A percentile compares a stretch with the other conserved stretches of the same genome.
phyloP scores from a whole-genome alignment of 2,113 vertebrate genomes.

The Synodontis membranacea region DNA sequence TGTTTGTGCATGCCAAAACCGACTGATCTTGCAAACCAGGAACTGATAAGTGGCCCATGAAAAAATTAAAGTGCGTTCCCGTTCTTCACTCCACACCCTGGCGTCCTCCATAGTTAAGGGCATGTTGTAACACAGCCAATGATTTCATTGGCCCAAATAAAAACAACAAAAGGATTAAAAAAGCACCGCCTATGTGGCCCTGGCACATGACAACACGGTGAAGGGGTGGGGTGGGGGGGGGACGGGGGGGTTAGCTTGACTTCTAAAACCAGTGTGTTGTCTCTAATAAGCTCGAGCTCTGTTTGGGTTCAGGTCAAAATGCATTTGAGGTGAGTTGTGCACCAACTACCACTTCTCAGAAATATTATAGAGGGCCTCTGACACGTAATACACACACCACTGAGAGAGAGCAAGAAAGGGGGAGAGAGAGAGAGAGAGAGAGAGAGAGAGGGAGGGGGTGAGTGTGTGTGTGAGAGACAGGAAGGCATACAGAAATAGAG shows the following conservation, averaged over 20 bases:
- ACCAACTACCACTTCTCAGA: conserved; percentile 25
- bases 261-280: not conserved
- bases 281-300: not conserved
- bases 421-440: not conserved
- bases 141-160: conserved; percentile 4
- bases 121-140: conserved; percentile 19
- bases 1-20: conserved; percentile 1
- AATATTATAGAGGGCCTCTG: conserved; percentile 36
- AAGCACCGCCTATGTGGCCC: not conserved
- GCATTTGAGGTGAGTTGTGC: not conserved
- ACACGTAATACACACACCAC: conserved; percentile 33
- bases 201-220: not conserved
- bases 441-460: not conserved
- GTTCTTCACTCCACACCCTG: conserved; percentile 1
- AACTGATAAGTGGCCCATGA: not conserved
- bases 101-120: not conserved
- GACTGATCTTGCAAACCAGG: not conserved
- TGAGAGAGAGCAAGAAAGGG: too few species aligned
- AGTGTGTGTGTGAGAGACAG: not conserved
- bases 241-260: too few species aligned
- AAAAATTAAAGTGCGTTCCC: not conserved
- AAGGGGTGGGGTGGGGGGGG: not conserved
- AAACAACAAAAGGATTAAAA: not conserved
- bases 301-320: not conserved
- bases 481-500: too few species aligned